Conservation (phyloP, 2,113 vertebrate genomes). For the Hemibagrus wyckioides region DNA sequence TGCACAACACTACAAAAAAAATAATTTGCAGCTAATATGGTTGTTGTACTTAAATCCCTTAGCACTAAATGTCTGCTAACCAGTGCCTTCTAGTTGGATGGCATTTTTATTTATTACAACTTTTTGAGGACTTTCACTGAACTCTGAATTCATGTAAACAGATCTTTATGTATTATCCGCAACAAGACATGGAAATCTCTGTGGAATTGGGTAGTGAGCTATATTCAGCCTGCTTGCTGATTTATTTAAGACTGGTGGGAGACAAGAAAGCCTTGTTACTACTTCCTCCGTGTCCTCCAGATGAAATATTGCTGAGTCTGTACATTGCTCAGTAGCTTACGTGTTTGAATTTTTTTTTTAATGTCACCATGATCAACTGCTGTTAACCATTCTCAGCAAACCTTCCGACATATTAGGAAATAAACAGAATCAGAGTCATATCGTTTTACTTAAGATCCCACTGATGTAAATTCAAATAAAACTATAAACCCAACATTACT, state of each 20-base stretch:
- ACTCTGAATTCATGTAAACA: constrained; percentile 40
- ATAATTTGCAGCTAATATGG: constrained; percentile 5
- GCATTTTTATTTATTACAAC: constrained; percentile 41
- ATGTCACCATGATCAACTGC: constrained; percentile 59
- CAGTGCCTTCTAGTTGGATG: constrained; percentile 40
- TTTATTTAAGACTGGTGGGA: constrained; percentile 48
- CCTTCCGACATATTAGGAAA: constrained; percentile 66
- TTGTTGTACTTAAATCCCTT: constrained; percentile 20
- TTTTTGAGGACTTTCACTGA: constrained; percentile 26
- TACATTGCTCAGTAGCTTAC: constrained; percentile 41
- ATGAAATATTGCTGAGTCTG: constrained; percentile 45
- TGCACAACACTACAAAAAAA: not conserved
- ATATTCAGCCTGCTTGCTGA: constrained; percentile 48
- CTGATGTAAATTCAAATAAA: constrained; percentile 62
- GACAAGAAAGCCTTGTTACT: constrained; percentile 58
- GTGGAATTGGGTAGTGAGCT: constrained; percentile 35
- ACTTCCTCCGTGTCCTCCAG: constrained; percentile 57
- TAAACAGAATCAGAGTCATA: constrained; percentile 57
- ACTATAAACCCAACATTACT: constrained; percentile 52
- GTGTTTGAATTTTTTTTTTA: not conserved
- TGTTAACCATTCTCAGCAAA: constrained; percentile 61
- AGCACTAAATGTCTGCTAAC: constrained; percentile 35
- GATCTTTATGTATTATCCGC: constrained; percentile 26
- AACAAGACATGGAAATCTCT: constrained; percentile 51
- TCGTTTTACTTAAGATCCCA: constrained; percentile 60